A percentile compares a stretch with the other conserved stretches of the same genome.
Evolutionary conservation across 2,888 invertebrate species (phyloP).

Genomic region (Trypoxylon attenuatum): DNA sequence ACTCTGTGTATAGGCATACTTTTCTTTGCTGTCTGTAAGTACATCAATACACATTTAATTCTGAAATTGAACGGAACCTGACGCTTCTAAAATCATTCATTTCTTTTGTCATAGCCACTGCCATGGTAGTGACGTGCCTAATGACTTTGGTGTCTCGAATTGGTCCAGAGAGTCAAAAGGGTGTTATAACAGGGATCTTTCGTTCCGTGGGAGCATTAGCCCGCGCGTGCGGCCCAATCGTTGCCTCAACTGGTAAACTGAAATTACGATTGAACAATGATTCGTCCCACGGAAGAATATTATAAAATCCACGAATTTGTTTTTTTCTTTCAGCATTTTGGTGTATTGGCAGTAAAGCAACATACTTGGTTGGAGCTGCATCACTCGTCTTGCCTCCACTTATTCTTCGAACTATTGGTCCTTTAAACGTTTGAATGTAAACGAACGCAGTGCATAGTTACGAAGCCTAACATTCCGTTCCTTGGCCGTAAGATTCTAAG

Average conservation of each 20-base stretch:
- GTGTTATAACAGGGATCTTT: slow-evolving; percentile 94
- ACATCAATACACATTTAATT: neutral
- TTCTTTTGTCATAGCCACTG: slow-evolving; percentile 79
- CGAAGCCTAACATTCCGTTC: neutral
- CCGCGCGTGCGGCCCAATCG: slow-evolving; percentile 91
- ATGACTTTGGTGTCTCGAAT: slow-evolving; percentile 93
- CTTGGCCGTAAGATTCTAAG: neutral
- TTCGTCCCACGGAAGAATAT: neutral
- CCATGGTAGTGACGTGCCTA: slow-evolving; percentile 96
- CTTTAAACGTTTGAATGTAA: neutral
- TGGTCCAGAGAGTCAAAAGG: slow-evolving; percentile 89
- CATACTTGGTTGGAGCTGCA: slow-evolving; percentile 88
- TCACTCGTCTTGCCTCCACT: slow-evolving; percentile 86
- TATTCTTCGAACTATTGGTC: slow-evolving; percentile 73
- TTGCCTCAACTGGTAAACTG: slow-evolving; percentile 90
- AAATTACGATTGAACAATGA: too few species aligned
- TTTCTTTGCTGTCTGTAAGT: slow-evolving; percentile 93
- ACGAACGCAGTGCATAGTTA: neutral
- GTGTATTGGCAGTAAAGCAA: slow-evolving; percentile 89
- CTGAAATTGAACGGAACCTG: neutral
- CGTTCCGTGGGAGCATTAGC: slow-evolving; percentile 96
- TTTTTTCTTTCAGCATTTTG: slow-evolving; percentile 84
- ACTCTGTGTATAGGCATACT: slow-evolving; percentile 89
- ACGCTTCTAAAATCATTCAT: neutral
- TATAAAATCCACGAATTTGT: neutral